A percentile compares a stretch with the other conserved stretches of the same genome.
These are phyloP conservation scores for Pseudotriccus pelzelni DNA, from an alignment of 2,797 vertebrate species.

Conservation along the genomic window DNA sequence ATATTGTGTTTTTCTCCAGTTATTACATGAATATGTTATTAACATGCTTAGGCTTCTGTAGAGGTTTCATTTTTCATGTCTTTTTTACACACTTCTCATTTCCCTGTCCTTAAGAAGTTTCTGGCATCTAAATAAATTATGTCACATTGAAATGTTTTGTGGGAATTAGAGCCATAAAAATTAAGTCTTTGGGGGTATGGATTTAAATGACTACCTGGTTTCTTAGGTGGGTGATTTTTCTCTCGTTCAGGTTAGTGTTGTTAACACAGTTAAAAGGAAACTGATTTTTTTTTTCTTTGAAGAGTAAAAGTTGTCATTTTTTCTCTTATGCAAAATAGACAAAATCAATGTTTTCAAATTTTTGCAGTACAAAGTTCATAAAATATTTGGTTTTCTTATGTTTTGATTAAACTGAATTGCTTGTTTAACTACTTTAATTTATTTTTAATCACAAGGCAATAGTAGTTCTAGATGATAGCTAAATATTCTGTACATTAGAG, in stretches of 20 bases:
- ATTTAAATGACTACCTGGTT: conserved; percentile 6
- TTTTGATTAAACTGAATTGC: not conserved
- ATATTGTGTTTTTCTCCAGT: conserved; percentile 21
- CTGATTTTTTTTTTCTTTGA: not conserved
- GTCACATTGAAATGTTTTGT: conserved; percentile 20
- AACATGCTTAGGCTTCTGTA: conserved; percentile 13
- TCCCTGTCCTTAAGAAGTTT: not conserved
- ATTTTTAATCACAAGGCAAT: not conserved
- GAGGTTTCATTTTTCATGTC: conserved; percentile 41
- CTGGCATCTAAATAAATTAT: conserved; percentile 47
- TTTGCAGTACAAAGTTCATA: not conserved
- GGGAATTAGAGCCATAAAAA: conserved; percentile 33
- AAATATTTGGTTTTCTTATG: not conserved
- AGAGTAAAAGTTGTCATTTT: not conserved
- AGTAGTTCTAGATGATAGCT: not conserved
- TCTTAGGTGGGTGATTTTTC: conserved; percentile 17
- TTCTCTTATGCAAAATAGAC: not conserved
- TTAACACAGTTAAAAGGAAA: not conserved
- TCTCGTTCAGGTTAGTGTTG: not conserved
- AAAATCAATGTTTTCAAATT: not conserved
- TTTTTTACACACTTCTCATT: conserved; percentile 8
- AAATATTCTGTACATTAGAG: not conserved
- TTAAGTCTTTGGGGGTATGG: not conserved
- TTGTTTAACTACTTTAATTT: not conserved
- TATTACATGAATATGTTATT: conserved; percentile 44